Evolutionary conservation across 2,888 invertebrate species (phyloP).

Genomic region (Parelbella ahira): DNA sequence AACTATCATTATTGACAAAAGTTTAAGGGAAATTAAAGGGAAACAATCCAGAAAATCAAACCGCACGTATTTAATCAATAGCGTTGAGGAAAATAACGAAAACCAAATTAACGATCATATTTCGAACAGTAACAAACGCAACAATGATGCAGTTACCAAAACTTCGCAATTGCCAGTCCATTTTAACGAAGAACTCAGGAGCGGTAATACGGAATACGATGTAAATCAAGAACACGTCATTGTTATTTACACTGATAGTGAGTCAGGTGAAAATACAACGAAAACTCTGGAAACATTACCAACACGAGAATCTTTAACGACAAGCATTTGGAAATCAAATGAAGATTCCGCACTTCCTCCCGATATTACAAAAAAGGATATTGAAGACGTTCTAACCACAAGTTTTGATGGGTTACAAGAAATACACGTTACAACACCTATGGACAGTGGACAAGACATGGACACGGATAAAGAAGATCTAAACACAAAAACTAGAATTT

Average conservation of each 20-base stretch:
- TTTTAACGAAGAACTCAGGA: not conserved
- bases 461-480: no score
- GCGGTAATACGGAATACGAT: not conserved
- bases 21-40: constrained; percentile 35
- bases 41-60: not conserved
- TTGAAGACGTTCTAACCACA: no score
- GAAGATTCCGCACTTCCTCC: no score
- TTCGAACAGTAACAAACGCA: no score
- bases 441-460: no score
- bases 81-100: no score
- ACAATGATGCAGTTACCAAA: not conserved
- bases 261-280: not conserved
- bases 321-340: no score
- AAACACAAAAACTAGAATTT: no score
- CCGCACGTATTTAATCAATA: not conserved
- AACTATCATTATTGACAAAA: constrained; percentile 34
- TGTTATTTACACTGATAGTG: constrained; percentile 1
- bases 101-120: no score
- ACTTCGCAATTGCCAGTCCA: not conserved
- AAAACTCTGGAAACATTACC: not conserved
- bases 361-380: no score
- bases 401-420: no score
- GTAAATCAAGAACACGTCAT: not conserved
- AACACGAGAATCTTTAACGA: not conserved
- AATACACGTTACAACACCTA: no score